Evolutionary conservation across 2,797 vertebrate species (phyloP).

Genomic region (Clarias platycephalus): DNA sequence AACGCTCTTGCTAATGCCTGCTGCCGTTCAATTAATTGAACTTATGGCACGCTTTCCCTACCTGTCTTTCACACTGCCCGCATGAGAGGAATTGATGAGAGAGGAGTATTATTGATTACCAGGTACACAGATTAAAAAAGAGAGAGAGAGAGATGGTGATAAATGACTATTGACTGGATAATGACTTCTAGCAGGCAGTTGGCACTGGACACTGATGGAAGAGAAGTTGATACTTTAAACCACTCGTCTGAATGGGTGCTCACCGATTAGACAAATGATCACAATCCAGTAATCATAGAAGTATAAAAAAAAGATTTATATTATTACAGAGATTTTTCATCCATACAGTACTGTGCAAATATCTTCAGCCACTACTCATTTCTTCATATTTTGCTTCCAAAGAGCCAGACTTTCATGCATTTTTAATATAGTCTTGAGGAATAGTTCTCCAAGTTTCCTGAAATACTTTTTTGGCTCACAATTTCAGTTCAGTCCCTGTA

Average conservation of each 20-base stretch:
- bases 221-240: constrained; percentile 49
- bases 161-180: constrained; percentile 66
- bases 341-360: background rate
- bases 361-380: too few species aligned
- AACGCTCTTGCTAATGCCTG: constrained; percentile 63
- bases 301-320: background rate
- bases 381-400: too few species aligned
- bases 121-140: constrained; percentile 64
- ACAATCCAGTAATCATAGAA: constrained; percentile 3
- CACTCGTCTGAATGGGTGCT: constrained; percentile 26
- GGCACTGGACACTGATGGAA: constrained; percentile 50
- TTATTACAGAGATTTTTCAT: background rate
- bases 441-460: too few species aligned
- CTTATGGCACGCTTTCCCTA: constrained; percentile 66
- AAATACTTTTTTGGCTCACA: too few species aligned
- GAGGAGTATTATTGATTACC: constrained; percentile 66
- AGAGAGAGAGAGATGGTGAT: constrained; percentile 57
- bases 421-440: too few species aligned
- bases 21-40: constrained; percentile 71
- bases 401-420: too few species aligned
- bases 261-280: constrained; percentile 21
- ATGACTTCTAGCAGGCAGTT: constrained; percentile 58
- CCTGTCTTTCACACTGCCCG: constrained; percentile 59
- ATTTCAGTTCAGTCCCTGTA: too few species aligned
- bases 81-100: constrained; percentile 66